phyloP scores from a whole-genome alignment of 2,113 vertebrate species.

The Trogon surrucura region DNA sequence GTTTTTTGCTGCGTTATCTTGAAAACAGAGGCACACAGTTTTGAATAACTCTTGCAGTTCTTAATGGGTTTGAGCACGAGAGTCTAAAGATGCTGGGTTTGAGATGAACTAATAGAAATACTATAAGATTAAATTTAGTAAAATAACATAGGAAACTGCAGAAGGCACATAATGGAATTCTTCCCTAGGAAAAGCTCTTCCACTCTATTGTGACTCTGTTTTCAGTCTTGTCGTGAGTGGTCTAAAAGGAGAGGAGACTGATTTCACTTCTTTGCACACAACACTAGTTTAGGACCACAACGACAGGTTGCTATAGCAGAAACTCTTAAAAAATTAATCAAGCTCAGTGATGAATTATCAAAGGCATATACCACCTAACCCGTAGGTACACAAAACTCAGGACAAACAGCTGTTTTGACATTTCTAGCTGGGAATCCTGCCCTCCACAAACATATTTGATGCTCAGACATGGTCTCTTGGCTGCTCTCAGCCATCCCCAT shows the following conservation, averaged over 20 bases:
- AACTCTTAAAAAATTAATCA: slow-evolving; percentile 34
- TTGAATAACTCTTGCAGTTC: background rate
- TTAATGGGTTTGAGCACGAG: background rate
- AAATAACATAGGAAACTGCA: background rate
- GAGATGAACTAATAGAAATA: background rate
- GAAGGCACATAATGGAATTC: background rate
- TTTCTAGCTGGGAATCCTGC: slow-evolving; percentile 60
- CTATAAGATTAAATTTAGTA: background rate
- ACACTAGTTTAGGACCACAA: background rate
- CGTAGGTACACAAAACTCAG: slow-evolving; percentile 20
- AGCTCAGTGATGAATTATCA: slow-evolving; percentile 34
- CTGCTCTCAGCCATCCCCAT: slow-evolving; percentile 57
- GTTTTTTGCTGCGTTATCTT: background rate
- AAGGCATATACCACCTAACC: slow-evolving; percentile 19
- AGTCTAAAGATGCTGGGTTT: background rate
- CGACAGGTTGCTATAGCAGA: background rate
- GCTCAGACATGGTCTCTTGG: slow-evolving; percentile 75
- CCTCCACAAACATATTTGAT: slow-evolving; percentile 67
- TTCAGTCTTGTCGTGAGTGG: background rate
- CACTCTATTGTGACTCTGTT: background rate
- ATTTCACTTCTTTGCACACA: background rate
- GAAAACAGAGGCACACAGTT: background rate
- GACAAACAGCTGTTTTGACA: slow-evolving; percentile 68
- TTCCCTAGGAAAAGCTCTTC: background rate
- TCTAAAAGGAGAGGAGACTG: background rate